These are phyloP conservation scores for Pangasius krempfi DNA, from an alignment of 2,797 vertebrate genomes.

Conservation along the genomic window DNA sequence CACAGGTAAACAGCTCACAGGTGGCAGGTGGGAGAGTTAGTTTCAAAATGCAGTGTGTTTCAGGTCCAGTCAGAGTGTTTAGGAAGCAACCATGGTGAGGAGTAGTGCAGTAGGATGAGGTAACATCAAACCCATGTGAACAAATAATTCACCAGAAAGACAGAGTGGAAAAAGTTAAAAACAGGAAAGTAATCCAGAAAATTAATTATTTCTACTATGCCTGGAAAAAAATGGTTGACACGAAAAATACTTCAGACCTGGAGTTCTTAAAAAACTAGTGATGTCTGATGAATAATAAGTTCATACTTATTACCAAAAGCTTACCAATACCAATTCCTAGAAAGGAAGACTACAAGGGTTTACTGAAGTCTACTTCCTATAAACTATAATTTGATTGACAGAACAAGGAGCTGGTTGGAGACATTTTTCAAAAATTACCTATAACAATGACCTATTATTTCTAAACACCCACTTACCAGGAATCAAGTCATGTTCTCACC, in stretches of 20 bases:
- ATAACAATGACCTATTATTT: not conserved
- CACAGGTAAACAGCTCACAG: constrained; percentile 1
- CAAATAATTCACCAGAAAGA: not conserved
- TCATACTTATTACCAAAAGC: not conserved
- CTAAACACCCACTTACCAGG: not conserved
- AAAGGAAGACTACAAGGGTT: not conserved
- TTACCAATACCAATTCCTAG: not conserved
- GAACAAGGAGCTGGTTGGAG: not conserved
- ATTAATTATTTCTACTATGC: not conserved
- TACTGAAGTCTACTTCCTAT: not conserved
- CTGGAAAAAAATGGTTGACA: not conserved
- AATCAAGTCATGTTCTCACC: not conserved
- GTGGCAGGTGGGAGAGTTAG: not conserved
- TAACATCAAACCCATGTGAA: not conserved
- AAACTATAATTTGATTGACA: not conserved
- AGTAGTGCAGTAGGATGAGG: not conserved
- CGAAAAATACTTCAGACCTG: not conserved
- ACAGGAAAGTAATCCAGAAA: not conserved
- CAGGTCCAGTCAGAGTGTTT: not conserved
- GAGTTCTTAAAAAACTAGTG: not conserved
- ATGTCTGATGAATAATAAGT: not conserved
- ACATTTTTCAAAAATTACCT: not conserved
- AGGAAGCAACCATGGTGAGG: not conserved
- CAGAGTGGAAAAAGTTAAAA: not conserved
- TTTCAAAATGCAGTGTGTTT: constrained; percentile 4